Base-by-base conservation (phyloP, 2,113 vertebrate species). In the Proterorhinus semilunaris region DNA sequence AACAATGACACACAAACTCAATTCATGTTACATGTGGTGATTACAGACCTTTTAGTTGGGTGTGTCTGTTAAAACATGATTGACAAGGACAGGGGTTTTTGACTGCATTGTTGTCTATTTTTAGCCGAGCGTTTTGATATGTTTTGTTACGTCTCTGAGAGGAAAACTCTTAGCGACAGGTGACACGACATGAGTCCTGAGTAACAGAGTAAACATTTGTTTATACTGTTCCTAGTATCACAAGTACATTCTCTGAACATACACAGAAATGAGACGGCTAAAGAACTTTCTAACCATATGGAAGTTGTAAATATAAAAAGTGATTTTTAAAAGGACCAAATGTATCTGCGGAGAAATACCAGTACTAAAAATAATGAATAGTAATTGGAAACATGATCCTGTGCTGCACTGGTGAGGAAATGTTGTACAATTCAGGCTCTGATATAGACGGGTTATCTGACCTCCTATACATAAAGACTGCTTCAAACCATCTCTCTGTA, bases 81-180 rank as follows among this genome's bases (percentile, higher is more conserved):
- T 72, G 91, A 77, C 89, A 82, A 27, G 68, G 61, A 82, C 92
- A 91, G 91, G 86, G 92, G 92, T 75, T 79, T 86, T 83, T 82
- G 77, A 82, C 58, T 11, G 71, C 86, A 90, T 93, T 93, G 91
- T 93, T 87, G 76, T 87, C 90, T 93, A 92, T 92, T 94, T 91
- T 87, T 92, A 92, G 72, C 72, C 9, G 66, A 50, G 8, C 2
- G 47, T 62, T 9, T 65, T 81, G 63, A 75, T 83, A 53, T 84
- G 82, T 79, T 68, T 75, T 82, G 76, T 75, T 79, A 78, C 69
- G 70, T 82, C 67, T 65, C 17, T 68, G 52, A 79, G 69, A 47
- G 61, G 13, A 74, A 67, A 61, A 62, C 43, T 9, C 62, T 2
- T 62, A 48, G 43, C 75, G 59, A 46, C 64, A 72, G 48, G 53